phyloP scores from a whole-genome alignment of 2,113 vertebrate genomes.

The Osmerus mordax region DNA sequence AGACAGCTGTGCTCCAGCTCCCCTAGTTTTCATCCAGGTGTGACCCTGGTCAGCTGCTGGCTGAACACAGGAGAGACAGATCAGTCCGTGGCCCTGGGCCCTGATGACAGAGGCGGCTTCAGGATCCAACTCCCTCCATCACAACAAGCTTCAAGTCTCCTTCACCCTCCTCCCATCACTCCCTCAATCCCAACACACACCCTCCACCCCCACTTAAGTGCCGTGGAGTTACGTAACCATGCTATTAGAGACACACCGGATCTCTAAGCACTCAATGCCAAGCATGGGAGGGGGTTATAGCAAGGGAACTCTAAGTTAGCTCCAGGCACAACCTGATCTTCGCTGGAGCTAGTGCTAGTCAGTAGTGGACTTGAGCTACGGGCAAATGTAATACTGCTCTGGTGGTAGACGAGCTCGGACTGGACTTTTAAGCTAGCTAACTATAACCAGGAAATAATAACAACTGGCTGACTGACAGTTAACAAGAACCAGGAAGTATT shows the following conservation, averaged over 20 bases:
- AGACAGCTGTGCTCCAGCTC: not conserved
- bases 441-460: not conserved
- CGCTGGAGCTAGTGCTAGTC: not conserved
- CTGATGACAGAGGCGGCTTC: not conserved
- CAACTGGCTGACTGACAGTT: too few relatives aligned
- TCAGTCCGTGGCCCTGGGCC: not conserved
- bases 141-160: not conserved
- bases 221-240: slow-evolving; percentile 48
- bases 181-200: slow-evolving; percentile 7
- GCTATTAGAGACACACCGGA: slow-evolving; percentile 48
- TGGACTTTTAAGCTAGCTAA: not conserved
- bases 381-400: slow-evolving; percentile 22
- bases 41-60: not conserved
- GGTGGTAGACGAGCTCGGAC: not conserved
- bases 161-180: slow-evolving; percentile 15
- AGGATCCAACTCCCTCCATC: too few relatives aligned
- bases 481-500: too few relatives aligned
- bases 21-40: not conserved
- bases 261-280: slow-evolving; percentile 48
- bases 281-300: slow-evolving; percentile 24
- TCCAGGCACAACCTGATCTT: too few relatives aligned
- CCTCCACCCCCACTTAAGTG: slow-evolving; percentile 37
- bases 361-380: slow-evolving; percentile 12
- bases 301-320: not conserved
- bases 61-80: not conserved